These are phyloP conservation scores for Chaetodon auriga DNA, from an alignment of 2,113 vertebrate genomes.

Conservation along the genomic window DNA sequence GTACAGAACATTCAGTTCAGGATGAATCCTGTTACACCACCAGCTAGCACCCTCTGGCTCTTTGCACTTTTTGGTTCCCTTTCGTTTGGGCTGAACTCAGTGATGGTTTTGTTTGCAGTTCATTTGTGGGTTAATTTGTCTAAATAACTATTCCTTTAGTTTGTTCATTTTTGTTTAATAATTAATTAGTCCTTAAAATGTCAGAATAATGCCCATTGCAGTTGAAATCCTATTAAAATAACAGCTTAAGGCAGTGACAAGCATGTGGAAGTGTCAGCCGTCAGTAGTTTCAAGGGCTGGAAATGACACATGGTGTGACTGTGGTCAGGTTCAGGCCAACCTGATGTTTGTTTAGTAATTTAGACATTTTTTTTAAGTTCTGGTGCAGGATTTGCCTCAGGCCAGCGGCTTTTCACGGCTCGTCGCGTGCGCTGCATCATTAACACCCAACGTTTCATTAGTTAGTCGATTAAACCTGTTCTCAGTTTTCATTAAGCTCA, in stretches of 20 bases:
- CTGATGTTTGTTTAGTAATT: slow-evolving; percentile 18
- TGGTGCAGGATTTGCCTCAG: neutral
- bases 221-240: neutral
- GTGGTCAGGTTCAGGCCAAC: slow-evolving; percentile 1
- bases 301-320: neutral
- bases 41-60: neutral
- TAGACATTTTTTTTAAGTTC: slow-evolving; percentile 2
- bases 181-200: neutral
- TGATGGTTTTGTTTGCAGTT: neutral
- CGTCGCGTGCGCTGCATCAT: neutral
- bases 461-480: neutral
- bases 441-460: neutral
- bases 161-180: neutral
- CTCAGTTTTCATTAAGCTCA: slow-evolving; percentile 6
- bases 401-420: neutral
- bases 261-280: neutral
- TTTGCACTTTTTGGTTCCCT: neutral
- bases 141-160: neutral
- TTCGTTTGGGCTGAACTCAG: neutral
- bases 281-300: neutral
- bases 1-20: neutral
- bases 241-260: neutral
- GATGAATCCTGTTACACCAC: neutral
- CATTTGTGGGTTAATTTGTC: neutral
- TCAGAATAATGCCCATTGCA: too few relatives aligned